A percentile compares a stretch with the other conserved stretches of the same genome.
Conservation (phyloP, 2,888 invertebrate genomes). For the Conistra vaccinii region DNA sequence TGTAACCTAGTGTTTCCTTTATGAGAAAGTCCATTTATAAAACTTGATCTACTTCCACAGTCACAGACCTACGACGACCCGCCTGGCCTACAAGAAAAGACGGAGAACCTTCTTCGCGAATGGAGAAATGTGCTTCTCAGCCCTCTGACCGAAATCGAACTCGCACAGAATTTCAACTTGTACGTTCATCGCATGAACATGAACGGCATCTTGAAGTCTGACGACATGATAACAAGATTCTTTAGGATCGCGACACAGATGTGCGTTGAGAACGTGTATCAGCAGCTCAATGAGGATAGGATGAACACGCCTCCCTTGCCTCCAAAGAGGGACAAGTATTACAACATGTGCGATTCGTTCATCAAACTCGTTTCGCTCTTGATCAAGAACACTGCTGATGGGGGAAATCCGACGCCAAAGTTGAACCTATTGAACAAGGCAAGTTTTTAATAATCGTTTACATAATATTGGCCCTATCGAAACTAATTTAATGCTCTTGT, state of each 20-base stretch:
- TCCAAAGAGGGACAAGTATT: constrained; percentile 95
- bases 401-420: constrained; percentile 98
- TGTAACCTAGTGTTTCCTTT: not conserved
- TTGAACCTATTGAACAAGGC: constrained; percentile 99
- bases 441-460: constrained; percentile 33
- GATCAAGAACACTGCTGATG: constrained; percentile 98
- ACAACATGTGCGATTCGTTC: constrained; percentile 98
- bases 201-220: constrained; percentile 97
- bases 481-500: not conserved
- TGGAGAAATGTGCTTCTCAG: constrained; percentile 98
- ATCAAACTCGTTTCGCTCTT: constrained; percentile 97
- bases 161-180: constrained; percentile 97
- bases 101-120: constrained; percentile 97
- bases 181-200: constrained; percentile 99
- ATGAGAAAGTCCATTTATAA: not conserved
- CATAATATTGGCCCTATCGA: not conserved
- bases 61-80: constrained; percentile 97
- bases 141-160: constrained; percentile 94
- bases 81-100: constrained; percentile 98
- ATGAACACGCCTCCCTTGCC: constrained; percentile 92
- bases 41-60: constrained; percentile 58
- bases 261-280: constrained; percentile 98
- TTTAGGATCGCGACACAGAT: constrained; percentile 99
- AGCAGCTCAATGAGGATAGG: constrained; percentile 94
- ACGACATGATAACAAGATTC: constrained; percentile 99